phyloP scores from a whole-genome alignment of 2,888 invertebrate species.

The Esperia sulphurella region DNA sequence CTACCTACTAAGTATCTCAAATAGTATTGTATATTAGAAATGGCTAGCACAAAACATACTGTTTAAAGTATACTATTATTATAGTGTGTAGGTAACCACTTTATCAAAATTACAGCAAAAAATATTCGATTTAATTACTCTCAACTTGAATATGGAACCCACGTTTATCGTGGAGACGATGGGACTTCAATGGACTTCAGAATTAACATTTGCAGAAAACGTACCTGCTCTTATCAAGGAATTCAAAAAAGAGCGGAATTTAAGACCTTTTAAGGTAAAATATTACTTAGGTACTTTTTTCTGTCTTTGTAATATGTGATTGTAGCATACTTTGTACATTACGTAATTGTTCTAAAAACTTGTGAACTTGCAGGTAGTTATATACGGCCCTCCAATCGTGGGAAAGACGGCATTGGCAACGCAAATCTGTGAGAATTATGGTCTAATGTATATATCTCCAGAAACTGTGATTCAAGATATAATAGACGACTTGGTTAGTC shows the following conservation, averaged over 20 bases:
- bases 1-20: too few relatives aligned
- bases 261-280: slow-evolving; percentile 77
- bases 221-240: slow-evolving; percentile 64
- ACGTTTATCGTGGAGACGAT: slow-evolving; percentile 74
- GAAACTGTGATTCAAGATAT: slow-evolving; percentile 76
- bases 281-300: neutral
- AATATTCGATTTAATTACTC: slow-evolving; percentile 74
- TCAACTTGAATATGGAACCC: slow-evolving; percentile 80
- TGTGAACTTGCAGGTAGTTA: slow-evolving; percentile 45
- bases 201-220: slow-evolving; percentile 69
- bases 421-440: slow-evolving; percentile 77
- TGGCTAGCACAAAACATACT: too few relatives aligned
- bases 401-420: slow-evolving; percentile 82
- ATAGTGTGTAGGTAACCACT: neutral
- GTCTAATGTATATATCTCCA: slow-evolving; percentile 75
- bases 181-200: slow-evolving; percentile 74
- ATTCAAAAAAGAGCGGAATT: slow-evolving; percentile 70
- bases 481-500: slow-evolving; percentile 75
- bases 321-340: neutral
- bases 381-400: slow-evolving; percentile 83
- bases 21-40: too few relatives aligned
- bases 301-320: neutral
- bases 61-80: too few relatives aligned
- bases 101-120: slow-evolving; percentile 62
- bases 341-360: neutral